These are phyloP conservation scores for Selene dorsalis DNA, from an alignment of 2,797 vertebrate genomes.

Conservation along the genomic window DNA sequence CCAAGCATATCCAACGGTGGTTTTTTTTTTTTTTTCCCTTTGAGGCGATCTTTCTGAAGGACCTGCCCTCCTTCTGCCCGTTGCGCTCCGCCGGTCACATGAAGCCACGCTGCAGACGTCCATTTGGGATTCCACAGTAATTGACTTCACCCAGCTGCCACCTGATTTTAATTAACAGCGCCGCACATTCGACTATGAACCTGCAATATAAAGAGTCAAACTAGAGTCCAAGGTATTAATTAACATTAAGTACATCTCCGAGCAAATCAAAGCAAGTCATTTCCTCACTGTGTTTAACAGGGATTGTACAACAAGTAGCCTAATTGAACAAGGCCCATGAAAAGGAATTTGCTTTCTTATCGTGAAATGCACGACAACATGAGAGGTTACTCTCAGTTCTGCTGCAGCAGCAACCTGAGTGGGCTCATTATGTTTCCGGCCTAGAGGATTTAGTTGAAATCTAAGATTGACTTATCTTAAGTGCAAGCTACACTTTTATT, in stretches of 20 bases:
- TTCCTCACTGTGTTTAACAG: constrained; percentile 47
- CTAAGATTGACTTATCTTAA: constrained; percentile 30
- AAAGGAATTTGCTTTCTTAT: constrained; percentile 51
- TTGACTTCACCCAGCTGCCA: constrained; percentile 71
- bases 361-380: constrained; percentile 30
- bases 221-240: constrained; percentile 76
- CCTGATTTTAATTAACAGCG: constrained; percentile 79
- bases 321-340: constrained; percentile 61
- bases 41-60: constrained; percentile 42
- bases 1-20: background rate
- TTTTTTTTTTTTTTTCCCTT: constrained; percentile 30
- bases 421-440: constrained; percentile 20
- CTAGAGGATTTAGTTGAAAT: constrained; percentile 21
- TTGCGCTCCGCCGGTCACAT: constrained; percentile 52
- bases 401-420: constrained; percentile 21
- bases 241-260: constrained; percentile 73
- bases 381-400: constrained; percentile 5
- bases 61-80: constrained; percentile 29
- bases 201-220: constrained; percentile 60
- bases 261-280: constrained; percentile 68
- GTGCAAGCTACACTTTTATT: constrained; percentile 39
- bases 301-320: constrained; percentile 31
- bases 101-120: constrained; percentile 44
- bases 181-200: constrained; percentile 57
- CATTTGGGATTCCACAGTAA: constrained; percentile 70